These are phyloP conservation scores for Drosophila nigromelanica DNA, from an alignment of 1,140 invertebrate species.

Conservation along the genomic window DNA sequence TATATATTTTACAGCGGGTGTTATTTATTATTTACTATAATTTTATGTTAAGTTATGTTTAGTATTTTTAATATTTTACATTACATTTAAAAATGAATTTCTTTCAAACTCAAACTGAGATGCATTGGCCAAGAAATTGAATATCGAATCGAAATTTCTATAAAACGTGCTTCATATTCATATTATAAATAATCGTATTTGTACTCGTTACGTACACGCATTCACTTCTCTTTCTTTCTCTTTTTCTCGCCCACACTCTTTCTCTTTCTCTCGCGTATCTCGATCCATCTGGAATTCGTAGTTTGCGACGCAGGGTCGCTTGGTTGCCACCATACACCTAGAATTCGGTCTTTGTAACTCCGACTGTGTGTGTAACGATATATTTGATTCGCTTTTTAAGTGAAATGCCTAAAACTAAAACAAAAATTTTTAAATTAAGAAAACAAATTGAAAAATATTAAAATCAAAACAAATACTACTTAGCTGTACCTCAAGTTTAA, in stretches of 20 bases:
- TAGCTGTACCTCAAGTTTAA: slow-evolving; percentile 67
- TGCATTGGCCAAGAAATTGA: slow-evolving; percentile 56
- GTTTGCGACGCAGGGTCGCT: slow-evolving; percentile 78
- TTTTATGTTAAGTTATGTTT: background rate
- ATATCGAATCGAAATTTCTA: slow-evolving; percentile 48
- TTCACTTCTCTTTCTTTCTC: slow-evolving; percentile 66
- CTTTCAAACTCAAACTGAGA: slow-evolving; percentile 81
- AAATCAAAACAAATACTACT: slow-evolving; percentile 52
- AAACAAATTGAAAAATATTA: slow-evolving; percentile 30
- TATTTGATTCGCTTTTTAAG: slow-evolving; percentile 83
- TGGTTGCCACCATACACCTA: slow-evolving; percentile 82
- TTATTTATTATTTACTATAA: slow-evolving; percentile 20
- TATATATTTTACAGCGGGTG: slow-evolving; percentile 36
- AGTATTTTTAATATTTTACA: slow-evolving; percentile 35
- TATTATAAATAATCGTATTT: slow-evolving; percentile 12
- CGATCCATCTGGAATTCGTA: slow-evolving; percentile 56
- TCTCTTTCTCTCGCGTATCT: slow-evolving; percentile 32
- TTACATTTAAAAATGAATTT: slow-evolving; percentile 82
- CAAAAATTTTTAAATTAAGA: slow-evolving; percentile 4
- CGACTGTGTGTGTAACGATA: slow-evolving; percentile 83
- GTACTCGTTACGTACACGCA: slow-evolving; percentile 46
- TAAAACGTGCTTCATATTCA: slow-evolving; percentile 41
- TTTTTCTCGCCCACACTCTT: slow-evolving; percentile 45
- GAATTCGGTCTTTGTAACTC: slow-evolving; percentile 83
- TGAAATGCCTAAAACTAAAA: slow-evolving; percentile 56